These are phyloP conservation scores for Trichopoda pennipes DNA, from an alignment of 2,888 invertebrate species.

Conservation along the genomic window DNA sequence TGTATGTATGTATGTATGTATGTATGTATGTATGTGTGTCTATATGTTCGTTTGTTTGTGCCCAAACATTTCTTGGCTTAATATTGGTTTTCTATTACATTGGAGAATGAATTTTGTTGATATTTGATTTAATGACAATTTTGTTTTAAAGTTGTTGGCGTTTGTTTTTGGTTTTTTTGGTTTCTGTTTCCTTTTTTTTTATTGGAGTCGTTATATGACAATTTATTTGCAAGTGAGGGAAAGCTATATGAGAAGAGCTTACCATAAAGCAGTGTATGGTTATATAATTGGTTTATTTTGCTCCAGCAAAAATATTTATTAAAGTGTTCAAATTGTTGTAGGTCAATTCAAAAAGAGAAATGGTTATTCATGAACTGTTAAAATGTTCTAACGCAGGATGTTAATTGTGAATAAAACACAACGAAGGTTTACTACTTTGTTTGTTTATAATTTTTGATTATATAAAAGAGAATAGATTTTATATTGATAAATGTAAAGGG, in stretches of 20 bases:
- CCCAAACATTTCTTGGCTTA: constrained; percentile 34
- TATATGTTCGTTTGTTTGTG: no score
- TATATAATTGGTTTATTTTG: no score
- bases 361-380: no score
- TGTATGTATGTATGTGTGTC: background rate
- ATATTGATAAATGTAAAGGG: no score
- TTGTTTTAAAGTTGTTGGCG: constrained; percentile 34
- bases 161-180: background rate
- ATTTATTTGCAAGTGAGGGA: constrained; percentile 49
- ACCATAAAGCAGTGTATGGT: background rate
- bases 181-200: constrained; percentile 11
- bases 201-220: constrained; percentile 15
- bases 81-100: constrained; percentile 56
- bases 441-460: no score
- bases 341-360: no score
- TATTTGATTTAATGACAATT: constrained; percentile 46
- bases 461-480: no score
- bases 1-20: background rate
- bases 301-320: no score
- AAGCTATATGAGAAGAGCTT: background rate
- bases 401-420: no score
- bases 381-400: no score
- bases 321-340: no score
- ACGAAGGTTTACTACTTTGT: no score
- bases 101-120: constrained; percentile 62